Evolutionary conservation across 2,797 vertebrate genomes (phyloP).

Genomic region (Pseudocheirus occidentalis): DNA sequence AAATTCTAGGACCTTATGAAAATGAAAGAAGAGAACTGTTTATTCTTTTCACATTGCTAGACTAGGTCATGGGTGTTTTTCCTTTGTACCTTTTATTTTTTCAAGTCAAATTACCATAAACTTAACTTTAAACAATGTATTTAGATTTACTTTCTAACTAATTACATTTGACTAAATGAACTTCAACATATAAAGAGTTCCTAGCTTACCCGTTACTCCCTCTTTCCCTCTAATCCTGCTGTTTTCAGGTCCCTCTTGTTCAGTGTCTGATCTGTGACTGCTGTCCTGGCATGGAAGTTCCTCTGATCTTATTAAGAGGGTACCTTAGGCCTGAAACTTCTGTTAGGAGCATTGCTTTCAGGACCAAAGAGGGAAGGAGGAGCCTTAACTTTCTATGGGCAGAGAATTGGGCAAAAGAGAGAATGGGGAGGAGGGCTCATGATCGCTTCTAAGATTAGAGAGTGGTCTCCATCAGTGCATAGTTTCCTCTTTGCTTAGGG

Average conservation of each 20-base stretch:
- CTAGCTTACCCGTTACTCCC: not conserved
- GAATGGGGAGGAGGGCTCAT: not conserved
- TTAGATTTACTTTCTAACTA: slow-evolving; percentile 12
- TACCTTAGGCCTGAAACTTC: not conserved
- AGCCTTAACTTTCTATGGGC: not conserved
- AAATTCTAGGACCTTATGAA: not conserved
- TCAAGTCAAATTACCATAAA: not conserved
- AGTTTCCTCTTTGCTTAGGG: not conserved
- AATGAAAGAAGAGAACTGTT: not conserved
- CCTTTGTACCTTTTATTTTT: not conserved
- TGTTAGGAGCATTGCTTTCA: slow-evolving; percentile 38
- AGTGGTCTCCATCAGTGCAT: not conserved
- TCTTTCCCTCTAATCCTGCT: not conserved
- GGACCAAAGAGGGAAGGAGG: slow-evolving; percentile 23
- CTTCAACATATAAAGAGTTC: slow-evolving; percentile 11
- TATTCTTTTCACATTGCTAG: not conserved
- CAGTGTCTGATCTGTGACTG: not conserved
- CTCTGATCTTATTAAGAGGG: slow-evolving; percentile 42
- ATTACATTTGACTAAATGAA: slow-evolving; percentile 25
- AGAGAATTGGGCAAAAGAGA: not conserved
- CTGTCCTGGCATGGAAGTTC: not conserved
- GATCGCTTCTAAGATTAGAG: not conserved
- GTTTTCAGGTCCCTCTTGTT: not conserved
- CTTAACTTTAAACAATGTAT: not conserved
- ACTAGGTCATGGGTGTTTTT: not conserved